Evolutionary conservation across 2,113 vertebrate genomes (phyloP).

Genomic region (mouse (Mus musculus)): DNA sequence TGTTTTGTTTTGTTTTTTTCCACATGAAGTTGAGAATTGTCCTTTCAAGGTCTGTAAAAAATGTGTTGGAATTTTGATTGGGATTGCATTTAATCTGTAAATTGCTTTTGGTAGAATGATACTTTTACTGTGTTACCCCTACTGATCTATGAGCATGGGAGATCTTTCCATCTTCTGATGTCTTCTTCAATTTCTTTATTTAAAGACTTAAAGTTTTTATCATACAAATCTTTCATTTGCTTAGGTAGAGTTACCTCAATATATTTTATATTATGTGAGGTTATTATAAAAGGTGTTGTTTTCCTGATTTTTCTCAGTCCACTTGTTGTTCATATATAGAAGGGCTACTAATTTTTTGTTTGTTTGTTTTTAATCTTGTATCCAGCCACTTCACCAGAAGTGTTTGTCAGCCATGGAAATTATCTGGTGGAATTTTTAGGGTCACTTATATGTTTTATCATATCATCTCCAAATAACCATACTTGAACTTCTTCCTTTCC

Average conservation of each 20-base stretch:
- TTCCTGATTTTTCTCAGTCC: neutral
- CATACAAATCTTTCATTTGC: too few relatives aligned
- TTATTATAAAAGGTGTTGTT: neutral
- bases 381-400: neutral
- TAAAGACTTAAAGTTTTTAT: too few relatives aligned
- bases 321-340: neutral
- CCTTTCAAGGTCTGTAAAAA: neutral
- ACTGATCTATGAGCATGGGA: neutral
- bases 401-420: neutral
- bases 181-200: neutral
- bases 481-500: neutral
- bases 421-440: neutral
- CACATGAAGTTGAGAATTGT: neutral
- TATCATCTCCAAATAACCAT: neutral
- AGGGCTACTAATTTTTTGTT: neutral
- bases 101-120: neutral
- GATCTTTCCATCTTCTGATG: neutral
- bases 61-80: neutral
- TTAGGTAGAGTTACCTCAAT: neutral
- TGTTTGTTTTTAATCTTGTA: neutral
- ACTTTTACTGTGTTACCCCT: neutral
- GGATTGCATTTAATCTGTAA: neutral
- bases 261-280: neutral
- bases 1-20: neutral
- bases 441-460: neutral